These are phyloP conservation scores for Corydoras sp. DNA, from an alignment of 2,113 vertebrate genomes.

Conservation along the genomic window DNA sequence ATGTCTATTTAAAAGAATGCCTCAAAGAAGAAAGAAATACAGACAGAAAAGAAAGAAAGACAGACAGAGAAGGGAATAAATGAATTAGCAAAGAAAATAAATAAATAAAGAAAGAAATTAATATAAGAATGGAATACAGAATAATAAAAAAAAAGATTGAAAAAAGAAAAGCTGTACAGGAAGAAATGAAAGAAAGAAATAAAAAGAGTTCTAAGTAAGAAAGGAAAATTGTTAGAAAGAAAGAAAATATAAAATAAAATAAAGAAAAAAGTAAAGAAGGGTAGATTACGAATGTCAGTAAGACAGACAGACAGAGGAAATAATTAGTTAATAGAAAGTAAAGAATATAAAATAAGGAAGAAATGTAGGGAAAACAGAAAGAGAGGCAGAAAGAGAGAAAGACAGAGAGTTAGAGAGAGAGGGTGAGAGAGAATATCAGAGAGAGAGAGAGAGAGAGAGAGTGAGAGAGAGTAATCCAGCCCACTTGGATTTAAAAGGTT, in stretches of 20 bases:
- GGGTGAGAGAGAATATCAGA: background rate
- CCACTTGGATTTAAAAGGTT: too few species aligned
- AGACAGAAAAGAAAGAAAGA: background rate
- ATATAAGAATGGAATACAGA: background rate
- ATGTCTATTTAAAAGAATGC: background rate
- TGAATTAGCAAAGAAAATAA: background rate
- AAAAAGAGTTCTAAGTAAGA: too few species aligned
- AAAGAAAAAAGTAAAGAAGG: too few species aligned
- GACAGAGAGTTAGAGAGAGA: background rate
- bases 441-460: too few species aligned
- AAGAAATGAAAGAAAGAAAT: background rate
- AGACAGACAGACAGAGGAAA: too few species aligned
- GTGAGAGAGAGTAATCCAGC: too few species aligned
- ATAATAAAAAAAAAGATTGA: background rate
- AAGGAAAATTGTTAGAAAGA: background rate
- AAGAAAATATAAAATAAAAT: too few species aligned
- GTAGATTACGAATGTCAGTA: too few species aligned
- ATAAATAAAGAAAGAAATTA: background rate
- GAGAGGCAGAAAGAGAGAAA: background rate
- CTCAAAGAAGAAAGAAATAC: background rate
- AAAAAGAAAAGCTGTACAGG: background rate
- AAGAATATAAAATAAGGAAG: too few species aligned
- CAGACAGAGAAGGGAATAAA: background rate
- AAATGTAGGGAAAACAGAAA: too few species aligned
- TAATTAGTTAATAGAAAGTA: too few species aligned